Base-by-base conservation (phyloP, 2,888 invertebrate genomes). In the Synergus itoensis region DNA sequence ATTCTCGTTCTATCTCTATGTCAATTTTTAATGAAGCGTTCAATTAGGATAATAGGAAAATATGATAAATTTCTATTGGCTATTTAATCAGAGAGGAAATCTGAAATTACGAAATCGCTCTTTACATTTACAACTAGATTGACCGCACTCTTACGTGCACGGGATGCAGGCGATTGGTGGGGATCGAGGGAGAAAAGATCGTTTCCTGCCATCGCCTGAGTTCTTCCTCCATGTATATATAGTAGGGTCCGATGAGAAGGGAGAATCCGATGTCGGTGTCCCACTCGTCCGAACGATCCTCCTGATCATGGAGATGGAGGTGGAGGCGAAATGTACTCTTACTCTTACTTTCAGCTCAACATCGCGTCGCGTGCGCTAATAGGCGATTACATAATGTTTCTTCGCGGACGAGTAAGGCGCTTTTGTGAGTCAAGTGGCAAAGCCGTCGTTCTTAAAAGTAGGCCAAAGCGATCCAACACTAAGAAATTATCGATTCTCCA, bases 281-380 rank as follows among this genome's bases (percentile, higher is more conserved):
- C 53, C 73, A 73, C 36, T 73, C 36, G 48, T 12, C 36, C 53
- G 12, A 62, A 28, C 62, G 60, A 14, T 16, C 4, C 45, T 67
- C 64, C 41, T 64, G 28, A 64, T 64, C 36, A 64, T 64, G 16
- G 57, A 79, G 75, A 60, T 45, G 41, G 62, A 36, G 14, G 76
- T 63, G 41, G 63, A 80, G 78, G 83, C 80, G 79, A 83, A 80
- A 85, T 85, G 83, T 83, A 88, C 90, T 90, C 89, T 91, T 89
- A 90, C 91, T 91, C 89, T 91, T 90, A 90, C 91, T 91, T 91
- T 90, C 90, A 87, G 84, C 85, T 85, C 85, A 86, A 80, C 86
- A 87, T 88, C 88, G 88, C 89, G 87, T 88, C 89, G 88, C 89
- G 87, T 90, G 88, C 88, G 85, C 85, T 87, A 86, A 87, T 88